A percentile compares a stretch with the other conserved stretches of the same genome.
Conservation (phyloP, 2,113 vertebrate genomes). For the Myotis davidii region DNA sequence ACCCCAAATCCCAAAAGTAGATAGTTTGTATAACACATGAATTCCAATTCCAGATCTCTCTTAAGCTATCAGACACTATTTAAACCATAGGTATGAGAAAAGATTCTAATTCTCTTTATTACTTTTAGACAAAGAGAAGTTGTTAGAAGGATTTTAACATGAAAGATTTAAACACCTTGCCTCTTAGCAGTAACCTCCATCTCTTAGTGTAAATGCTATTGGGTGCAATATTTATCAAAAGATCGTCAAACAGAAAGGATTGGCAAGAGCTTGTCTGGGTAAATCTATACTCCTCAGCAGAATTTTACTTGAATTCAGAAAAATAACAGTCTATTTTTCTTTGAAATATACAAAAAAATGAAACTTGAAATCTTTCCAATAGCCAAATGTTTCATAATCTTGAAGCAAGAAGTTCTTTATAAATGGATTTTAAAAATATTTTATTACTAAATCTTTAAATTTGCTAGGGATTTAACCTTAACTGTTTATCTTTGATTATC, state of each 20-base stretch:
- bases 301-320: neutral
- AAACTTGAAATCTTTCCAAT: neutral
- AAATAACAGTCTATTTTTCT: slow-evolving; percentile 10
- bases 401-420: neutral
- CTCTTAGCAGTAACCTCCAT: neutral
- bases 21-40: neutral
- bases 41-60: neutral
- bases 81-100: neutral
- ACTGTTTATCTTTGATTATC: neutral
- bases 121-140: neutral
- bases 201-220: neutral
- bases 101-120: neutral
- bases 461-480: neutral
- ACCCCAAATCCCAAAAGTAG: neutral
- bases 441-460: slow-evolving; percentile 7
- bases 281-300: neutral
- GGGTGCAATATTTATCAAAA: neutral
- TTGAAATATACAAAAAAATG: neutral
- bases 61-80: neutral
- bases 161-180: neutral
- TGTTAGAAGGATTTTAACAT: neutral
- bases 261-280: neutral
- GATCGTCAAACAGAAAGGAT: neutral
- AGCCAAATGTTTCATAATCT: neutral
- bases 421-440: neutral